Base-by-base conservation (phyloP, 2,113 vertebrate species). In the Thymallus thymallus region DNA sequence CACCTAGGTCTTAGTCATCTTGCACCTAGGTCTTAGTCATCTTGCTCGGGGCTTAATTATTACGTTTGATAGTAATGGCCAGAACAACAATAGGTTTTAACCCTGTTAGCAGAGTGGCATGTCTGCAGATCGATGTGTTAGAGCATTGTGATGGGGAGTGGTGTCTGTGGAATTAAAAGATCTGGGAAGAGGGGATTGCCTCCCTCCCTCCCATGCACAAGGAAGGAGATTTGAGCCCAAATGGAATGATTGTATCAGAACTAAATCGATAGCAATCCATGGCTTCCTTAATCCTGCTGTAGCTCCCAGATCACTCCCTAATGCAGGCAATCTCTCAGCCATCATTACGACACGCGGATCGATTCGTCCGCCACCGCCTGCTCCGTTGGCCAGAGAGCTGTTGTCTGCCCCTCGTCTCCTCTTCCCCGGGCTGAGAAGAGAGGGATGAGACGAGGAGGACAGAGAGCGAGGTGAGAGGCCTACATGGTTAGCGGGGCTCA, bases 161-260 rank as follows among this genome's bases (percentile, higher is more conserved):
- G 56, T n/a, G 56, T 5, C 16, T 68, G 73, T 30, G 23, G 86
- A 88, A 92, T 92, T 91, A 90, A 90, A 91, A 90, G 89, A 91
- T 89, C 85, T 85, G 82, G 75, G 70, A 73, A 66, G 69, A 16
- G 82, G 88, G 56, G 24, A 89, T 90, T 90, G 90, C 76, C 76
- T 90, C 83, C 66, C 9, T 60, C 3, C n/a, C 56, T 22, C n/a
- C 20, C 78, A 76, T 84, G 83, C 78, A 80, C 73, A 80, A 80
- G 89, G 86, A 91, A 91, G 82, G 85, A 90, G 91, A 92, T 90
- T 86, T 89, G 86, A 90, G 87, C 75, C 82, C 90, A 92, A 92
- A 92, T 92, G 89, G 91, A 94, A 92, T 92, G 92, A 94, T 93
- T 92, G 92, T 92, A 92, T 93, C 92, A 90, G 92, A 92, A 92